A percentile compares a stretch with the other conserved stretches of the same genome.
phyloP scores from a whole-genome alignment of 2,797 vertebrate genomes.

The Schizopygopsis malacanthus region DNA sequence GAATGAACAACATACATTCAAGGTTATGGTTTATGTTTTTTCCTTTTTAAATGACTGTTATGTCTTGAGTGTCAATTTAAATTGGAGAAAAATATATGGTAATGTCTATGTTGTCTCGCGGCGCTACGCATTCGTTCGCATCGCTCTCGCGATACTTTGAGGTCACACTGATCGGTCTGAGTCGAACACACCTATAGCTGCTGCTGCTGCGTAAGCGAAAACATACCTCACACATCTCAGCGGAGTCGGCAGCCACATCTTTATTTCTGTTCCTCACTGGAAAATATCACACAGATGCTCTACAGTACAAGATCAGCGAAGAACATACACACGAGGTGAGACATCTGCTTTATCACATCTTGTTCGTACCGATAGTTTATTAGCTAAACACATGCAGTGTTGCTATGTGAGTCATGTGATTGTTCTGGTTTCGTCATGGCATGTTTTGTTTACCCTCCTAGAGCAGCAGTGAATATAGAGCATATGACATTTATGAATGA shows the following conservation, averaged over 20 bases:
- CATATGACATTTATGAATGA: background rate
- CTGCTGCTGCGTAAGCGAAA: background rate
- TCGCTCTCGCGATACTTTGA: too few relatives aligned
- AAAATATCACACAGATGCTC: background rate
- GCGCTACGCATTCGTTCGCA: too few relatives aligned
- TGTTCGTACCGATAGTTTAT: background rate
- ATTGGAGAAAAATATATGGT: background rate
- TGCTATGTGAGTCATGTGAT: background rate
- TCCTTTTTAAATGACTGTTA: background rate
- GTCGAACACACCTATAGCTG: too few relatives aligned
- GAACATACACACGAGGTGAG: slow-evolving; percentile 3
- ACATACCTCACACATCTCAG: background rate
- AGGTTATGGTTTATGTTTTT: background rate
- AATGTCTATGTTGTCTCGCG: too few relatives aligned
- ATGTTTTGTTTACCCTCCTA: background rate
- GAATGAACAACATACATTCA: background rate
- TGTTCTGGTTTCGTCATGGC: background rate
- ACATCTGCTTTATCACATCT: background rate
- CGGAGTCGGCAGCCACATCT: background rate
- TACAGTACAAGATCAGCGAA: background rate
- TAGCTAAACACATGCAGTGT: background rate
- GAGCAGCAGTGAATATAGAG: background rate
- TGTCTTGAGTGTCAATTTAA: background rate
- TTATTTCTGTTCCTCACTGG: background rate
- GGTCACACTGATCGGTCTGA: too few relatives aligned